These are phyloP conservation scores for Monoplex corrugatus DNA, from an alignment of 2,888 invertebrate genomes.

Conservation along the genomic window DNA sequence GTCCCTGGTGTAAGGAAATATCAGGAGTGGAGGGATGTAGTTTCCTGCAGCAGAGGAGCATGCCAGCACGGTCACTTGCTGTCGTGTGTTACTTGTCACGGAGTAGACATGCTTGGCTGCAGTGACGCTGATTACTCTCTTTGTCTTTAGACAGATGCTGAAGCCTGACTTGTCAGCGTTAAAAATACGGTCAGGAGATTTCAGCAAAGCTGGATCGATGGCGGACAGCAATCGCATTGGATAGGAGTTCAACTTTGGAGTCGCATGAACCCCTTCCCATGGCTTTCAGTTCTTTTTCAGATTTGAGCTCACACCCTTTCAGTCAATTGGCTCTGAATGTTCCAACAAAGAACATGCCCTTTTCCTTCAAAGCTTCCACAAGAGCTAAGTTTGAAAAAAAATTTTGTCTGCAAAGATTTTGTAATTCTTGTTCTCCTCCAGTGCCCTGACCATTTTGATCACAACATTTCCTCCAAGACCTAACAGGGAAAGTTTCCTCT, in stretches of 20 bases:
- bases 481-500: conserved; percentile 15
- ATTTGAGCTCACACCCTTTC: conserved; percentile 52
- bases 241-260: conserved; percentile 51
- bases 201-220: too few relatives aligned
- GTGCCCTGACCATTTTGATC: conserved; percentile 26
- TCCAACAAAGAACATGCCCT: conserved; percentile 46
- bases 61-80: too few relatives aligned
- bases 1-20: too few relatives aligned
- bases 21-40: too few relatives aligned
- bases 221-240: conserved; percentile 53
- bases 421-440: conserved; percentile 43
- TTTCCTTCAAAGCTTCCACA: conserved; percentile 43
- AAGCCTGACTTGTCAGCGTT: too few relatives aligned
- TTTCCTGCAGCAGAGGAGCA: too few relatives aligned
- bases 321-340: conserved; percentile 54
- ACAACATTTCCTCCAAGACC: conserved; percentile 52
- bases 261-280: conserved; percentile 58
- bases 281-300: conserved; percentile 58
- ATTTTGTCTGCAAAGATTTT: conserved; percentile 55
- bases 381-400: conserved; percentile 46
- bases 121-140: too few relatives aligned
- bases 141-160: too few relatives aligned
- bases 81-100: too few relatives aligned
- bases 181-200: too few relatives aligned
- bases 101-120: too few relatives aligned